Evolutionary conservation across 1,140 invertebrate species (phyloP).

Genomic region (Zaprionus ornatus): DNA sequence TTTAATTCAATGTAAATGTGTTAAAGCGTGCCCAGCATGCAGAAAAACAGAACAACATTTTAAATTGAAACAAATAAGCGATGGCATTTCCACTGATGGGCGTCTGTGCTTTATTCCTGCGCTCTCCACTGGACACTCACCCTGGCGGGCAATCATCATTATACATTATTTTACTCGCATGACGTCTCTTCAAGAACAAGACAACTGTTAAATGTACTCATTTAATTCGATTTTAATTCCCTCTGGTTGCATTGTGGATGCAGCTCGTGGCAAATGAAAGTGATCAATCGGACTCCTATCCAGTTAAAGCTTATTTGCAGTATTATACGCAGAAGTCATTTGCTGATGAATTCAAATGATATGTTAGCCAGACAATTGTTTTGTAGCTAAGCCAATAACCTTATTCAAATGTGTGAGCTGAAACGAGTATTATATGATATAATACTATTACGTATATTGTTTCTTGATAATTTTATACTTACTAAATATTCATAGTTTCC

Average conservation of each 20-base stretch:
- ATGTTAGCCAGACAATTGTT: not conserved
- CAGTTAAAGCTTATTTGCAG: constrained; percentile 1
- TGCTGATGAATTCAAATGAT: not conserved
- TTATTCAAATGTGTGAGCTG: not conserved
- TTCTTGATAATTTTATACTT: not conserved
- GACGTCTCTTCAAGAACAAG: constrained; percentile 23
- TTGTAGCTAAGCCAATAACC: not conserved
- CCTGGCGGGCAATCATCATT: constrained; percentile 18
- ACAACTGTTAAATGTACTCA: constrained; percentile 33
- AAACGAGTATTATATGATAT: not conserved
- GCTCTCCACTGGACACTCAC: not conserved
- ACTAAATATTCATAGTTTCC: constrained; percentile 2
- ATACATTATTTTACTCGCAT: constrained; percentile 19
- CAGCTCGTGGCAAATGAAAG: constrained; percentile 15
- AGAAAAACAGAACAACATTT: constrained; percentile 55
- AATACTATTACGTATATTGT: too few species aligned
- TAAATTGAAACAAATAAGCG: constrained; percentile 54
- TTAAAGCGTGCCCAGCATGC: constrained; percentile 70
- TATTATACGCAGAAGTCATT: not conserved
- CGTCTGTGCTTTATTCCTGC: not conserved
- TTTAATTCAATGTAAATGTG: constrained; percentile 80
- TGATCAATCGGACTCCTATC: constrained; percentile 28
- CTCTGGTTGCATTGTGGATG: not conserved
- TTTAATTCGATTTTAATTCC: constrained; percentile 48
- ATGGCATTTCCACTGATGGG: constrained; percentile 13